A percentile compares a stretch with the other conserved stretches of the same genome.
Conservation (phyloP, 2,888 invertebrate species). For the Drosophila subsilvestris region DNA sequence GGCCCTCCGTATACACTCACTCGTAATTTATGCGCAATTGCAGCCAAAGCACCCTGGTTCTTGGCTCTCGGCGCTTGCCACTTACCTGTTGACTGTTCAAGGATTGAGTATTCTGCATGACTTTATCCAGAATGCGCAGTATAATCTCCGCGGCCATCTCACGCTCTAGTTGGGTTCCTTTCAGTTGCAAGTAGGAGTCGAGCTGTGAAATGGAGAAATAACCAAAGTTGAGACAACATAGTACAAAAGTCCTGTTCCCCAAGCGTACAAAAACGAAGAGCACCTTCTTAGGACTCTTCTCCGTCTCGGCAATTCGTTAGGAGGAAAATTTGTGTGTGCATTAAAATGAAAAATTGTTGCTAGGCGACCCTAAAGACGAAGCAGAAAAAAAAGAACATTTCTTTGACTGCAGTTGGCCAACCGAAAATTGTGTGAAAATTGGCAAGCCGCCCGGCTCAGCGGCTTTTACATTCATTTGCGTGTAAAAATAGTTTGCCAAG, state of each 20-base stretch:
- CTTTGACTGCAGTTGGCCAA: slow-evolving; percentile 44
- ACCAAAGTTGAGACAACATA: slow-evolving; percentile 42
- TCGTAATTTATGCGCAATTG: slow-evolving; percentile 71
- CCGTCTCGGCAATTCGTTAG: slow-evolving; percentile 63
- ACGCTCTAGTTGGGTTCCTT: slow-evolving; percentile 84
- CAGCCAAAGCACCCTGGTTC: slow-evolving; percentile 32
- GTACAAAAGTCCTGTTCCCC: slow-evolving; percentile 21
- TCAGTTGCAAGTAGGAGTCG: slow-evolving; percentile 83
- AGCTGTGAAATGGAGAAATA: slow-evolving; percentile 77
- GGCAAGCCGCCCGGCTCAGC: slow-evolving; percentile 40
- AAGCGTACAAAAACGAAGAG: slow-evolving; percentile 14
- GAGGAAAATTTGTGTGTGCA: slow-evolving; percentile 77
- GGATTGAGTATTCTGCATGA: slow-evolving; percentile 88
- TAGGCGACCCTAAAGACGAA: slow-evolving; percentile 46
- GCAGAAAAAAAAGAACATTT: slow-evolving; percentile 29
- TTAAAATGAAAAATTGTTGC: slow-evolving; percentile 81
- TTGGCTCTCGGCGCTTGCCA: slow-evolving; percentile 20
- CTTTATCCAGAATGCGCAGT: slow-evolving; percentile 87
- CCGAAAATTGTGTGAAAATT: slow-evolving; percentile 56
- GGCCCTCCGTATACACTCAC: slow-evolving; percentile 31
- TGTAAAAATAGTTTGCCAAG: slow-evolving; percentile 73
- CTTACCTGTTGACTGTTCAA: slow-evolving; percentile 90
- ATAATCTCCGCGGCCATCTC: slow-evolving; percentile 86
- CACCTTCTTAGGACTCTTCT: slow-evolving; percentile 11
- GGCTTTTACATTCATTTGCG: slow-evolving; percentile 66